Percentiles rank a stretch among this genome's conserved stretches.
These are phyloP conservation scores for Lepidurus apus DNA, from an alignment of 1,140 invertebrate species.

Conservation along the genomic window DNA sequence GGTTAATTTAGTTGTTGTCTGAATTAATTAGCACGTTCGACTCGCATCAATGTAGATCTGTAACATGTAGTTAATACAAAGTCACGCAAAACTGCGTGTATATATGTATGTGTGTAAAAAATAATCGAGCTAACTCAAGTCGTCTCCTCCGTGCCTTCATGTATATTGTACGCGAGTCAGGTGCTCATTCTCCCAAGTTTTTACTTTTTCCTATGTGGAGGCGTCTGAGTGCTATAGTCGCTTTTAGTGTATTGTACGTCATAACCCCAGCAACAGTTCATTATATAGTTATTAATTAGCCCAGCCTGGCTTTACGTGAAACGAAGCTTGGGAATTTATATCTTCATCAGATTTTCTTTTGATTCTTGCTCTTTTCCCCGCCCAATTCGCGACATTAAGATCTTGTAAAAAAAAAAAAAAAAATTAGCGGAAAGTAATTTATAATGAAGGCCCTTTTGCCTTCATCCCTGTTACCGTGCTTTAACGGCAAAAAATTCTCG, in stretches of 20 bases:
- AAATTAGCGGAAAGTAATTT: not conserved
- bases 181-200: constrained; percentile 4
- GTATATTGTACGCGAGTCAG: not conserved
- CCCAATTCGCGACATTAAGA: too few species aligned
- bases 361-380: too few species aligned
- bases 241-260: not conserved
- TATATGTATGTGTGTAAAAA: too few species aligned
- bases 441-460: not conserved
- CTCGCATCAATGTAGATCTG: too few species aligned
- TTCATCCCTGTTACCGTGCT: not conserved
- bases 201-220: not conserved
- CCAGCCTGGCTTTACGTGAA: too few species aligned
- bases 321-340: too few species aligned
- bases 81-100: too few species aligned
- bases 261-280: not conserved
- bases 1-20: too few species aligned
- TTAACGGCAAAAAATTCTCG: not conserved
- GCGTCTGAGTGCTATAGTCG: not conserved
- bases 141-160: not conserved
- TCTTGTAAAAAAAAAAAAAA: not conserved
- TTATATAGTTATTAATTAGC: not conserved
- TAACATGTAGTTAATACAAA: too few species aligned
- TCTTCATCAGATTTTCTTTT: too few species aligned
- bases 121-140: not conserved
- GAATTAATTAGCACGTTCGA: too few species aligned